phyloP scores from a whole-genome alignment of 1,140 invertebrate species.

The Achatina immaculata region DNA sequence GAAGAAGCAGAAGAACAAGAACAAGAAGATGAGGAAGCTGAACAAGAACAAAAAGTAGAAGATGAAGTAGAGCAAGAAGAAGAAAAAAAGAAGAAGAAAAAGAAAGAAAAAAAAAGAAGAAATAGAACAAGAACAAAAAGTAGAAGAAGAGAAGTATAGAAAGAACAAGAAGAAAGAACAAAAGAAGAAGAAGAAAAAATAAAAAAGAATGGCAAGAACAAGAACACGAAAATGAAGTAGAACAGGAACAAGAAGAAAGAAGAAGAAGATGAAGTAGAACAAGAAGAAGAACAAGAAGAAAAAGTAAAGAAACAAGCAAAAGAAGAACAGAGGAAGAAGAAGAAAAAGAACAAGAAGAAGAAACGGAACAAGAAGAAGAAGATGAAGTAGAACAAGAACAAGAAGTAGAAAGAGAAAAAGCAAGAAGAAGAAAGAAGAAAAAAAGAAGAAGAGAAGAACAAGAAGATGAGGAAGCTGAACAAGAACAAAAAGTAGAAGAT shows the following conservation, averaged over 20 bases:
- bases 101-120: slow-evolving; percentile 6
- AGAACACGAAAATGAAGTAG: neutral
- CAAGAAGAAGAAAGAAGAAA: too few species aligned
- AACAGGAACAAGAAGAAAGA: neutral
- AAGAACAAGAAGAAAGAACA: neutral
- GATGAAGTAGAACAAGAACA: too few species aligned
- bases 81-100: slow-evolving; percentile 18
- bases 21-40: too few species aligned
- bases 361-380: too few species aligned
- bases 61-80: neutral
- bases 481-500: too few species aligned
- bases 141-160: neutral
- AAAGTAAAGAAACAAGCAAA: neutral
- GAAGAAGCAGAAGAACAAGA: too few species aligned
- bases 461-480: too few species aligned
- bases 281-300: neutral
- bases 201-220: neutral
- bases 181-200: neutral
- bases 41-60: too few species aligned
- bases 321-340: neutral
- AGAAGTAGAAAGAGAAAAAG: too few species aligned
- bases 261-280: neutral
- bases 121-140: neutral
- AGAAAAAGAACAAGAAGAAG: neutral
- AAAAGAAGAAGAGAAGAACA: too few species aligned